Evolutionary conservation across 2,888 invertebrate genomes (phyloP), one percentile per base, ranked within the genome.

Genomic region (Gastracanthus pulcherrimus): DNA sequence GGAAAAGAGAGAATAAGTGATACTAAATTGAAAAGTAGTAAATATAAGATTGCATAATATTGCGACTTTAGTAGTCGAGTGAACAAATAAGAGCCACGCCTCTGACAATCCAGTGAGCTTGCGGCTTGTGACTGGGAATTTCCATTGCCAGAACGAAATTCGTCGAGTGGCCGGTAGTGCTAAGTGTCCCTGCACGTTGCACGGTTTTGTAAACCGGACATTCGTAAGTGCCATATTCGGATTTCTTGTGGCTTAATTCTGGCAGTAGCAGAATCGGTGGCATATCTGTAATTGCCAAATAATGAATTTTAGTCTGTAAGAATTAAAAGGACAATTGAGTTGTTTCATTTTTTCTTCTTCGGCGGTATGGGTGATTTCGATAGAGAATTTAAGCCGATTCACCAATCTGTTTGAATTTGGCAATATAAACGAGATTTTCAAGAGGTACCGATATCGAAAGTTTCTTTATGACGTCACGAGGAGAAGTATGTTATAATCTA

Each of bases 231-330:
- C 92, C 93, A 0, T 60, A 69, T 3, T 85, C 82, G 0, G 92
- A 92, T 19, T 93, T 89, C 70, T 92, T 91, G 88, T 95, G 94
- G 85, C 93, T 92, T 84, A 94, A 93, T 86, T 94, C 94, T 0
- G 96, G 96, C 60, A 94, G 92, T 88, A 96, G 92, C 93, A 95
- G 95, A 72, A 96, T 93, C 29, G 94, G 93, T 1, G 95, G 94
- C 95, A 95, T 95, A 76, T 95, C 95, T 95, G 88, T 2, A 82
- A 86, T n/a, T n/a, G 1, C 3, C 19, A 69, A n/a, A 5, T 1
- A n/a, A n/a, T 1, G n/a, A 23, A 41, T 69, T 29, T 16, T 51
- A 9, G 16, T 11, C 9, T 5, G 16, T 1, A 60, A n/a, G 16
- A 2, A 31, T 13, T 3, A 13, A 11, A 11, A 41, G 9, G 9